These are phyloP conservation scores for Leptopterna dolabrata DNA, from an alignment of 2,888 invertebrate species.

Conservation along the genomic window DNA sequence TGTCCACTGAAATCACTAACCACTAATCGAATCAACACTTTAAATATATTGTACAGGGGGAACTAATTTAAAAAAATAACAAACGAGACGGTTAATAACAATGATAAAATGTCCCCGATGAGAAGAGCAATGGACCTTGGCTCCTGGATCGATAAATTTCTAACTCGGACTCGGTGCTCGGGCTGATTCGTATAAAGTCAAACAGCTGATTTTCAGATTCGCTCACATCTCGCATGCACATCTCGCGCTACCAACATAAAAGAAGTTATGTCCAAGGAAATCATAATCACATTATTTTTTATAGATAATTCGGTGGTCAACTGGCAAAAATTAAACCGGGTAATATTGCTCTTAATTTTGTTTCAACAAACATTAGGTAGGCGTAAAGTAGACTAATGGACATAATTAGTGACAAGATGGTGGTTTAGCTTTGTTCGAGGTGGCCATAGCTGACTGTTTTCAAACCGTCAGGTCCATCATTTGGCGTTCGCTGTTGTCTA, in stretches of 20 bases:
- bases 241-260: background rate
- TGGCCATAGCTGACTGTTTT: too few species aligned
- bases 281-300: too few species aligned
- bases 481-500: too few species aligned
- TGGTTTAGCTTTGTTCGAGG: too few species aligned
- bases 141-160: slow-evolving; percentile 50
- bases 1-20: background rate
- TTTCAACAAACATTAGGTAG: too few species aligned
- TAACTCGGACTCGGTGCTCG: slow-evolving; percentile 35
- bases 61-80: slow-evolving; percentile 16
- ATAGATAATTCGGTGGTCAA: too few species aligned
- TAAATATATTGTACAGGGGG: background rate
- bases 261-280: too few species aligned
- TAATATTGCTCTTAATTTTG: too few species aligned
- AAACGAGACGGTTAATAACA: slow-evolving; percentile 42
- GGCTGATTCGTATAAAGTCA: slow-evolving; percentile 33
- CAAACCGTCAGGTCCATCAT: too few species aligned
- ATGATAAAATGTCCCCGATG: slow-evolving; percentile 41
- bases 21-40: background rate
- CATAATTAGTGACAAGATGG: too few species aligned
- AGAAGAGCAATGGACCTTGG: slow-evolving; percentile 52
- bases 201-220: slow-evolving; percentile 35
- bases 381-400: too few species aligned
- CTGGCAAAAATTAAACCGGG: too few species aligned
- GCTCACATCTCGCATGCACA: background rate